A percentile compares a stretch with the other conserved stretches of the same genome.
Evolutionary conservation across 2,888 invertebrate species (phyloP).

Genomic region (Pilophorus perplexus): DNA sequence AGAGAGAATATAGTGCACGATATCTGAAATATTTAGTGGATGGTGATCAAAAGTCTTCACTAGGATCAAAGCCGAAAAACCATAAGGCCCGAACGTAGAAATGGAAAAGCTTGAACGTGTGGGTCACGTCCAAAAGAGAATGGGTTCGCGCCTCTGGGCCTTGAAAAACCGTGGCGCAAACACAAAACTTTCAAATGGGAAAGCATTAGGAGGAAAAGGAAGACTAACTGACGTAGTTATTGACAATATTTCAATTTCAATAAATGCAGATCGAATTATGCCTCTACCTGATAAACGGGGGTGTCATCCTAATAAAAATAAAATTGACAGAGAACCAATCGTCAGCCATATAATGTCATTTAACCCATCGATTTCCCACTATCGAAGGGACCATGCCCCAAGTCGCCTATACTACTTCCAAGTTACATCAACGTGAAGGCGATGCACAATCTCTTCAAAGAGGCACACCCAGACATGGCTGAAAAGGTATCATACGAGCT

Average conservation of each 20-base stretch:
- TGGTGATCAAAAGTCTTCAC: background rate
- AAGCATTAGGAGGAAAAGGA: slow-evolving; percentile 29
- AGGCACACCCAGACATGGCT: slow-evolving; percentile 39
- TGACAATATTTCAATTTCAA: slow-evolving; percentile 45
- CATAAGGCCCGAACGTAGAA: background rate
- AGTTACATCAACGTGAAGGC: slow-evolving; percentile 32
- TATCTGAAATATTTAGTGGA: background rate
- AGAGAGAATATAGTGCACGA: background rate
- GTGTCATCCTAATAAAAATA: background rate
- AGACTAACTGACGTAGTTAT: slow-evolving; percentile 41
- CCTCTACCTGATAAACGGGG: background rate
- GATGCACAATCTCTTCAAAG: slow-evolving; percentile 44
- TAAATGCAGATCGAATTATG: background rate
- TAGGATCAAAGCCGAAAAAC: background rate
- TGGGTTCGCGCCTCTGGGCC: slow-evolving; percentile 42
- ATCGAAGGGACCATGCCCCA: slow-evolving; percentile 43
- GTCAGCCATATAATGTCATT: slow-evolving; percentile 13
- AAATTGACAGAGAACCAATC: slow-evolving; percentile 7
- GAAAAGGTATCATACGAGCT: slow-evolving; percentile 41
- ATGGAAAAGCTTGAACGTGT: slow-evolving; percentile 25
- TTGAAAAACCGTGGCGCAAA: slow-evolving; percentile 42
- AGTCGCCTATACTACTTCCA: slow-evolving; percentile 45
- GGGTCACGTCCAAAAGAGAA: too few species aligned
- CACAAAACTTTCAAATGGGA: slow-evolving; percentile 48
- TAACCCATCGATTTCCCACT: slow-evolving; percentile 41